phyloP scores from a whole-genome alignment of 2,888 invertebrate genomes.

The Trachelus stipa region DNA sequence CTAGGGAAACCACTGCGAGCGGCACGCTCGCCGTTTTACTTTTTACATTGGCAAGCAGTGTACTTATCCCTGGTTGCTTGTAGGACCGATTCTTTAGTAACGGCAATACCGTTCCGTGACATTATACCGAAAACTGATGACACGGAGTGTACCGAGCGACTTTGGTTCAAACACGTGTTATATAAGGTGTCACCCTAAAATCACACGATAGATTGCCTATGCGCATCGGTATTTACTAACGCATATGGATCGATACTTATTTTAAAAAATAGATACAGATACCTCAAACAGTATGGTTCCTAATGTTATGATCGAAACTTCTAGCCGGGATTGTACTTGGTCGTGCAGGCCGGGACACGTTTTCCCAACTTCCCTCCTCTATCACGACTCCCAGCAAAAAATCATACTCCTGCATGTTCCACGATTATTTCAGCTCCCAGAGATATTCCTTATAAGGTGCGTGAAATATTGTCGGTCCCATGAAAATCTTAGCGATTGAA shows the following conservation, averaged over 20 bases:
- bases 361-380: constrained; percentile 47
- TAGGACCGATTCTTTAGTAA: neutral
- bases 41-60: neutral
- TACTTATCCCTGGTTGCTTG: neutral
- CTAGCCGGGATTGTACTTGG: constrained; percentile 57
- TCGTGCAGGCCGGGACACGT: constrained; percentile 63
- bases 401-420: constrained; percentile 5
- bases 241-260: neutral
- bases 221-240: neutral
- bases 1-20: constrained; percentile 14
- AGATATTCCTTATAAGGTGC: neutral
- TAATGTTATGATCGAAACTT: constrained; percentile 57
- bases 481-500: neutral
- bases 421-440: neutral
- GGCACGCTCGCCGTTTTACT: constrained; percentile 13
- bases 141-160: constrained; percentile 50
- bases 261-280: neutral
- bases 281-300: neutral
- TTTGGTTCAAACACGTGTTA: constrained; percentile 52
- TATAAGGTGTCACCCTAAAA: neutral
- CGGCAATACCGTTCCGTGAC: constrained; percentile 13
- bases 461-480: neutral
- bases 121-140: constrained; percentile 47
- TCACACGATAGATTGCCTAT: neutral
- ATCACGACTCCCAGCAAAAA: constrained; percentile 2